These are phyloP conservation scores for Chelon labrosus DNA, from an alignment of 2,797 vertebrate genomes.

Conservation along the genomic window DNA sequence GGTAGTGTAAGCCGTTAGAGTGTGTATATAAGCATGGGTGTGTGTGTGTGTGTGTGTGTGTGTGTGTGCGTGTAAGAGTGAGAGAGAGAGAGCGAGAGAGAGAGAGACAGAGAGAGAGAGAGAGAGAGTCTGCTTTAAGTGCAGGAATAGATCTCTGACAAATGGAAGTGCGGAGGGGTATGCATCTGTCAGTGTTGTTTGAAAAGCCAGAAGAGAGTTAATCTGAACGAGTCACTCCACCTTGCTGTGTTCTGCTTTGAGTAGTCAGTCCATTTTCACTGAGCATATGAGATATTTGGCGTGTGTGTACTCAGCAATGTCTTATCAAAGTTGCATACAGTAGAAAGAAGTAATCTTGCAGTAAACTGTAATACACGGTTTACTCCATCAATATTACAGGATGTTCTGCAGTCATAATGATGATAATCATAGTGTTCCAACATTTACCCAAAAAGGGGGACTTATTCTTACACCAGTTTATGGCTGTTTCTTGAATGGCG, in stretches of 20 bases:
- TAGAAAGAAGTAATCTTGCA: slow-evolving; percentile 3
- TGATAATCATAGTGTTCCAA: not conserved
- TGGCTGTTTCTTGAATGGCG: too few relatives aligned
- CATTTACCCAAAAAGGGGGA: too few relatives aligned
- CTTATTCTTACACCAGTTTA: too few relatives aligned
- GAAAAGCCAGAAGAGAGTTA: slow-evolving; percentile 77
- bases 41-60: slow-evolving; percentile 6
- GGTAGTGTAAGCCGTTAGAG: slow-evolving; percentile 80
- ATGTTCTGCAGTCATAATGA: not conserved
- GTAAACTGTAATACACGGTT: not conserved
- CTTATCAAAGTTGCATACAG: slow-evolving; percentile 18
- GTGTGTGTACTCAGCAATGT: slow-evolving; percentile 20
- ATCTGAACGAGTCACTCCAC: slow-evolving; percentile 77
- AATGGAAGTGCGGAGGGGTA: slow-evolving; percentile 75
- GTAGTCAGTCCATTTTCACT: slow-evolving; percentile 1
- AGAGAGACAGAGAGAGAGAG: slow-evolving; percentile 28
- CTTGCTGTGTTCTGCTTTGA: slow-evolving; percentile 45
- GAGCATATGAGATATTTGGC: slow-evolving; percentile 16
- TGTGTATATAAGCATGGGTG: slow-evolving; percentile 34
- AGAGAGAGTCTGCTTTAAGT: slow-evolving; percentile 71
- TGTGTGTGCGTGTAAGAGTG: slow-evolving; percentile 27
- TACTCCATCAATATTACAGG: not conserved
- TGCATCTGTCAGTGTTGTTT: slow-evolving; percentile 76
- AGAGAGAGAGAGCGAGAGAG: slow-evolving; percentile 12
- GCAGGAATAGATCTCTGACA: slow-evolving; percentile 82